A percentile compares a stretch with the other conserved stretches of the same genome.
Evolutionary conservation across 2,888 invertebrate genomes (phyloP).

Genomic region (Galerucella nymphaeae): DNA sequence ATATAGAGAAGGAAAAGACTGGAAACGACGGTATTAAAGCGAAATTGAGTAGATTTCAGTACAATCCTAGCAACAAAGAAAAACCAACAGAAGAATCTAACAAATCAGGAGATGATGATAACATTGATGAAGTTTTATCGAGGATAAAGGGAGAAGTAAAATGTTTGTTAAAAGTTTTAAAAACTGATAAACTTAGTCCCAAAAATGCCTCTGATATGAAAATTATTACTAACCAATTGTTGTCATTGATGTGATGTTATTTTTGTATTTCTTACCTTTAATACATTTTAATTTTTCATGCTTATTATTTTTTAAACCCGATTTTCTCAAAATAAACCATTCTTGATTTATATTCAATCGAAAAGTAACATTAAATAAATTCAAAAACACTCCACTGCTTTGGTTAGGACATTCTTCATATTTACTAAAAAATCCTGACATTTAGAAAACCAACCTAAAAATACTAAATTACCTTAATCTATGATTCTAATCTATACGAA

Average conservation of each 20-base stretch:
- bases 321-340: background rate
- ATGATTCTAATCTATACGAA: too few species aligned
- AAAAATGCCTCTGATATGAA: conserved; percentile 50
- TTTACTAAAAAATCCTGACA: too few species aligned
- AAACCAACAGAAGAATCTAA: conserved; percentile 9
- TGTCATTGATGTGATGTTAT: conserved; percentile 44
- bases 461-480: too few species aligned
- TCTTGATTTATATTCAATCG: background rate
- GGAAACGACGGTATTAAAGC: background rate
- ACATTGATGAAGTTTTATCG: conserved; percentile 43
- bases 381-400: too few species aligned
- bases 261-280: conserved; percentile 8
- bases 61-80: background rate
- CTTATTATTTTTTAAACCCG: background rate
- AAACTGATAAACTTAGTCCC: conserved; percentile 47
- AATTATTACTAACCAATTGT: conserved; percentile 46
- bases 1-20: background rate
- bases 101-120: conserved; percentile 27
- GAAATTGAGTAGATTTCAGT: conserved; percentile 12
- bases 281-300: conserved; percentile 8
- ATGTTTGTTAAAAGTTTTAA: conserved; percentile 46
- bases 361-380: too few species aligned
- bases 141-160: conserved; percentile 50
- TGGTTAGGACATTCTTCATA: too few species aligned
- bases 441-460: too few species aligned